Base-by-base conservation (phyloP, 2,888 invertebrate species). In the Acanthacorydalis orientalis region DNA sequence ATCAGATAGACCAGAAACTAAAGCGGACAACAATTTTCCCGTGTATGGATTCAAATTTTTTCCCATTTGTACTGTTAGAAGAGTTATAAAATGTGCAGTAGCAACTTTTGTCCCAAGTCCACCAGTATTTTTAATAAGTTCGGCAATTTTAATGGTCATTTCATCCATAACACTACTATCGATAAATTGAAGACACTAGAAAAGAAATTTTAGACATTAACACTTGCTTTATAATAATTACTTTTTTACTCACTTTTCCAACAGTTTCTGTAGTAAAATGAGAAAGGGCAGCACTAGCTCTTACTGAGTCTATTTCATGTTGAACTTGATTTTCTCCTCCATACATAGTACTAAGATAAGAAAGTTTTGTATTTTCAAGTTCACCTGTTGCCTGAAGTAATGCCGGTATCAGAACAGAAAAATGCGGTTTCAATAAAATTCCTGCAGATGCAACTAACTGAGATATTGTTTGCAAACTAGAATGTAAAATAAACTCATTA, bases 181-280 rank as follows among this genome's bases (percentile, higher is more conserved):
- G 31, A 91, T 76, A 62, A 80, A 85, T 55, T 75, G 76, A 63
- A 77, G 68, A 55, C 77, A 75, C 75, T 77, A 65, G 32, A 58
- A 54, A 49, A 35, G 11, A 23, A 16, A 15, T 43, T 14, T 23
- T 42, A 41, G 16, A 23, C 9, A n/a, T 14, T 16, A 41, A 23
- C 10, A 10, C 16, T 9, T 15, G 16, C 11, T 41, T 15, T n/a
- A 23, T 10, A 10, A 2, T 4, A 23, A 16, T 7, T 16, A 16
- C 8, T 16, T n/a, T 16, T 41, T 41, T 46, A 53, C 56, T 54
- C 60, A 83, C 85, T 68, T 85, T 83, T 40, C 83, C 78, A 35
- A 90, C 80, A 3, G 89, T 87, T 58, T 91, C 89, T 53, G 87
- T 88, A 50, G 91, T 88, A 50, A 89, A 85, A 61, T 92, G 88